phyloP scores from a whole-genome alignment of 2,888 invertebrate species.

The Pseudococcus viburni region DNA sequence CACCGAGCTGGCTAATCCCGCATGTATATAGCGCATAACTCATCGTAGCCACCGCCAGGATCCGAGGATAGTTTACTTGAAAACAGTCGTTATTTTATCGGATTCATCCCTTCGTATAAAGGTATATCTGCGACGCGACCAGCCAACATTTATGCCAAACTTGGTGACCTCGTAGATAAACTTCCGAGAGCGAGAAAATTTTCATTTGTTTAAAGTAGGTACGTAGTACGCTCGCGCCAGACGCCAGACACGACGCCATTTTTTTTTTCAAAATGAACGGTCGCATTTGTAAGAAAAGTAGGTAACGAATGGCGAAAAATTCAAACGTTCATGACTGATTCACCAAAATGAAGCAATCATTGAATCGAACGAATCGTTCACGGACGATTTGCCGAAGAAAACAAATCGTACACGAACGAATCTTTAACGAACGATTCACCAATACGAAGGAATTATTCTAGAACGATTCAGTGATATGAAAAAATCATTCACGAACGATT shows the following conservation, averaged over 20 bases:
- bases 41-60: background rate
- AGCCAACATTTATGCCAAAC: background rate
- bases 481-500: background rate
- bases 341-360: background rate
- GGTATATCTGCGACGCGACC: conserved; percentile 1
- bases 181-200: background rate
- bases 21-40: background rate
- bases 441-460: background rate
- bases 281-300: no score
- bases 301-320: background rate
- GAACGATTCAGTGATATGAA: background rate
- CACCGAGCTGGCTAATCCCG: background rate
- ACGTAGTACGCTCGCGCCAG: background rate
- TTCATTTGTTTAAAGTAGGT: background rate
- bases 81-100: background rate
- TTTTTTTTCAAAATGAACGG: no score
- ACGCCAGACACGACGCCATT: background rate
- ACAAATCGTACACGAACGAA: background rate
- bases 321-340: background rate
- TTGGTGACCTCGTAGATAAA: conserved; percentile 19
- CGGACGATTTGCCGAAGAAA: background rate
- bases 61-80: background rate
- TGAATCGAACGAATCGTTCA: background rate
- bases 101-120: background rate
- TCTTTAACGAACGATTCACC: background rate